Conservation (phyloP, 2,797 vertebrate genomes). For the Xenentodon cancila region DNA sequence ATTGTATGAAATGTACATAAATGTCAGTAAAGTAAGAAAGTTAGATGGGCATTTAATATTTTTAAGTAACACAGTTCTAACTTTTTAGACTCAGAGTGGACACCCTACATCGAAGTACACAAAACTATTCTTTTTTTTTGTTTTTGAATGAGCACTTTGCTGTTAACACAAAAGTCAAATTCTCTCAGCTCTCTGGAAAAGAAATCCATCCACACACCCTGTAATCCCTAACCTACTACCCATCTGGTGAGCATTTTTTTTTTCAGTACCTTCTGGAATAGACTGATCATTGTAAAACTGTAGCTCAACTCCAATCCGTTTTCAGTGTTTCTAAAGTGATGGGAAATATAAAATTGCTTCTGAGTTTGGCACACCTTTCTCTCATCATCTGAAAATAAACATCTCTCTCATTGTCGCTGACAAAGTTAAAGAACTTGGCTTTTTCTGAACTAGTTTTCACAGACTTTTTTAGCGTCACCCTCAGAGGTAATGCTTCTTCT, state of each 20-base stretch:
- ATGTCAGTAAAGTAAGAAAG: not conserved
- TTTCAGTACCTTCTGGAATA: not conserved
- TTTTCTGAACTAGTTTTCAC: not conserved
- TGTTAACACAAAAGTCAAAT: no score
- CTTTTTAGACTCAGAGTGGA: not conserved
- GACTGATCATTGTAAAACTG: no score
- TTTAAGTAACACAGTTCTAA: not conserved
- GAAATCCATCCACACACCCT: no score
- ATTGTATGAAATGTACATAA: not conserved
- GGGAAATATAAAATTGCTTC: conserved; percentile 55
- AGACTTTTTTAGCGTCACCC: not conserved
- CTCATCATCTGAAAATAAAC: conserved; percentile 56
- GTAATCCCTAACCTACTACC: no score
- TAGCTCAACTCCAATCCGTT: not conserved
- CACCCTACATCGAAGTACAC: no score
- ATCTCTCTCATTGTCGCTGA: conserved; percentile 33
- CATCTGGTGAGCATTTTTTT: not conserved
- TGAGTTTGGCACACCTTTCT: conserved; percentile 43
- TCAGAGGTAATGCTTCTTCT: not conserved
- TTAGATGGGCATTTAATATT: not conserved
- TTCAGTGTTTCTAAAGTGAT: conserved; percentile 6
- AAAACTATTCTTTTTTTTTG: no score
- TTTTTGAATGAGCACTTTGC: no score
- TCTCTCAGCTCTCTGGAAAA: no score
- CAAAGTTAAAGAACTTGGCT: conserved; percentile 73